These are phyloP conservation scores for Oreochromis spilurus DNA, from an alignment of 2,113 vertebrate genomes.

Conservation along the genomic window DNA sequence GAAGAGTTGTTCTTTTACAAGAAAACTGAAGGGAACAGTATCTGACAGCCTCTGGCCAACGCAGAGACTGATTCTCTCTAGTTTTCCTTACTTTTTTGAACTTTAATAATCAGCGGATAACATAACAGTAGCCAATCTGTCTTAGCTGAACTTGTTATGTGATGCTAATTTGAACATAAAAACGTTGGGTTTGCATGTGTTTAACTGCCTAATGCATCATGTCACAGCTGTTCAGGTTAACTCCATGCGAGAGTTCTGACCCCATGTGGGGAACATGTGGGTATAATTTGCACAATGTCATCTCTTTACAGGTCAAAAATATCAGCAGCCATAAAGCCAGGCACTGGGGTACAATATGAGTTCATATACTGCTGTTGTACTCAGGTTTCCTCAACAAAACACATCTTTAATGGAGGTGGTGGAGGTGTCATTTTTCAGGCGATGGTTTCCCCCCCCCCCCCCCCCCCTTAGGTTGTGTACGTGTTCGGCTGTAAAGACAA, in stretches of 20 bases:
- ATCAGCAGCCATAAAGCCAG: not conserved
- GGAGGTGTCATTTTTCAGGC: not conserved
- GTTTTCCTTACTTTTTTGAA: not conserved
- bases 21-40: not conserved
- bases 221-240: not conserved
- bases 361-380: not conserved
- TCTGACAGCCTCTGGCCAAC: not conserved
- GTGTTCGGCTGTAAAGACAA: not conserved
- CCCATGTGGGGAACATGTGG: not conserved
- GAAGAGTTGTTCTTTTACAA: not conserved
- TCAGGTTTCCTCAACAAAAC: not conserved
- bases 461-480: not conserved
- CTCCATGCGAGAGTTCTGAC: not conserved
- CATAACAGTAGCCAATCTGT: not conserved
- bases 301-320: not conserved
- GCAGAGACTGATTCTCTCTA: not conserved
- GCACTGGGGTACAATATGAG: not conserved
- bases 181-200: not conserved
- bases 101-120: not conserved
- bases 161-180: not conserved
- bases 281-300: not conserved
- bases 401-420: not conserved
- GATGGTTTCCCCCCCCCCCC: no score
- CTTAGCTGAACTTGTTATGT: not conserved
- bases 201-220: not conserved